Conservation (phyloP, 2,888 invertebrate genomes). For the Antheraea assamensis region DNA sequence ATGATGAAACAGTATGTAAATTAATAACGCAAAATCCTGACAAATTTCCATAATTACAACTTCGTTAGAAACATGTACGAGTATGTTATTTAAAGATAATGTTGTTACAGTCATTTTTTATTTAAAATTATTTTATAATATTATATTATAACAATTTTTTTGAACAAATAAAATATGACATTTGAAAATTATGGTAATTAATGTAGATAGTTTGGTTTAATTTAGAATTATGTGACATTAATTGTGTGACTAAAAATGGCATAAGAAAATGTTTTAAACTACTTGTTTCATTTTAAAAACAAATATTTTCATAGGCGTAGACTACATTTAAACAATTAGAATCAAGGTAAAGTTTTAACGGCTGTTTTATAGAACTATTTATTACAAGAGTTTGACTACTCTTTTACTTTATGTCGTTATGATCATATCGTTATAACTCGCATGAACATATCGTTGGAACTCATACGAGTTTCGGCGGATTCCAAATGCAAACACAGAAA, state of each 20-base stretch:
- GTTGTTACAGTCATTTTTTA: no score
- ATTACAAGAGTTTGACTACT: conserved; percentile 1
- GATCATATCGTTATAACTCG: no score
- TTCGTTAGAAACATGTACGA: neutral
- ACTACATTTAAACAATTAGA: neutral
- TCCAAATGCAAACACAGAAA: conserved; percentile 35
- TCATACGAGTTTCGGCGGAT: conserved; percentile 31
- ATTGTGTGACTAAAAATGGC: no score
- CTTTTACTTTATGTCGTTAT: conserved; percentile 5
- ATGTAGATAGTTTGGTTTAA: no score
- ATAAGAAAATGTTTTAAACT: neutral
- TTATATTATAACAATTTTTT: no score
- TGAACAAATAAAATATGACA: no score
- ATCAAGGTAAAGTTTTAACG: neutral
- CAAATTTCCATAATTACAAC: neutral
- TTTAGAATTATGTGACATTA: neutral
- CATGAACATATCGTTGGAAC: conserved; percentile 3
- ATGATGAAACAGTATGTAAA: neutral
- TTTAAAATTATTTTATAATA: no score
- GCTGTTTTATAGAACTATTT: neutral
- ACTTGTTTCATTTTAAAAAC: neutral
- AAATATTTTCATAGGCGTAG: neutral
- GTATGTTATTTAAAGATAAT: no score
- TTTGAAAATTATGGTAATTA: no score
- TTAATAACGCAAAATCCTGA: neutral